Conservation (phyloP, 2,797 vertebrate genomes). For the Sebastes steindachneri region DNA sequence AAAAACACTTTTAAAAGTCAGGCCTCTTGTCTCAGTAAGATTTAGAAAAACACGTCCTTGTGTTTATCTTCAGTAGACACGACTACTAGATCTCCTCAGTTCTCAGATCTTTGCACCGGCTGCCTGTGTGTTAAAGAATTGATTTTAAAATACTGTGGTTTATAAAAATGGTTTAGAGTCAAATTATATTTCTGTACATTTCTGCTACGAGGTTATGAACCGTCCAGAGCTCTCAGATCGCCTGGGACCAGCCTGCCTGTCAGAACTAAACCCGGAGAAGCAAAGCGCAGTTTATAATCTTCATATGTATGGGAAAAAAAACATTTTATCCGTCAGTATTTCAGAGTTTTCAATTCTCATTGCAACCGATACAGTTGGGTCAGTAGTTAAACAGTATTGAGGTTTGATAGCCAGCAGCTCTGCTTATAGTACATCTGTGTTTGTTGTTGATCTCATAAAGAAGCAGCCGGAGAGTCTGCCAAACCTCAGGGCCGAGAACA, state of each 20-base stretch:
- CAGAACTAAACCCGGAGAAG: neutral
- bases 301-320: neutral
- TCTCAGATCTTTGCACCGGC: neutral
- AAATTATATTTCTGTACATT: neutral
- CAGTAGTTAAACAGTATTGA: neutral
- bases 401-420: neutral
- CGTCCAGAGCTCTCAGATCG: neutral
- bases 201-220: neutral
- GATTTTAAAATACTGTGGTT: neutral
- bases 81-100: neutral
- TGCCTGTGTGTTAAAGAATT: neutral
- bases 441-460: conserved; percentile 20
- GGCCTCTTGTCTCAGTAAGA: neutral
- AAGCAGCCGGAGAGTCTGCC: neutral
- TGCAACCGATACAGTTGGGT: neutral
- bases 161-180: neutral
- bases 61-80: neutral
- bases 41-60: neutral
- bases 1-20: neutral
- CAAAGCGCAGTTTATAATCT: neutral
- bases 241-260: neutral
- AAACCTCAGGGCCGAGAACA: neutral
- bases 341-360: neutral
- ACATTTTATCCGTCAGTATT: neutral
- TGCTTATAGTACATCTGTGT: neutral